A percentile compares a stretch with the other conserved stretches of the same genome.
Evolutionary conservation across 2,113 vertebrate genomes (phyloP).

Genomic region (Serinus canaria): DNA sequence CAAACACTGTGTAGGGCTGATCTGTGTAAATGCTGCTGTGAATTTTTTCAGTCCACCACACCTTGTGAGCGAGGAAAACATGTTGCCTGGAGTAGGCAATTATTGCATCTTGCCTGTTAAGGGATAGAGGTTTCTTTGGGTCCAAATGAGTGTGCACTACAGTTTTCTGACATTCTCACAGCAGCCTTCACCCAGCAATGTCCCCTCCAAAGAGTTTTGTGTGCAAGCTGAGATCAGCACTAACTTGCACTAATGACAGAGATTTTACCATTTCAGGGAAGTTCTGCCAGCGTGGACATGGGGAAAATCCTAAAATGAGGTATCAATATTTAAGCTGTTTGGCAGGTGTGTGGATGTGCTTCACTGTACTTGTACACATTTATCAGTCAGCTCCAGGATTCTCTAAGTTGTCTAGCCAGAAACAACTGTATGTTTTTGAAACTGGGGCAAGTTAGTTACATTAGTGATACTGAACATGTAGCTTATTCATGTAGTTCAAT

Average conservation of each 20-base stretch:
- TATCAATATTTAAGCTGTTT: neutral
- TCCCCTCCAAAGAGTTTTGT: neutral
- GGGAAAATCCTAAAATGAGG: neutral
- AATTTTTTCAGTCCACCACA: neutral
- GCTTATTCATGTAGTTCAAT: neutral
- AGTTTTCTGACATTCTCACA: neutral
- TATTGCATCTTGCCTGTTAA: neutral
- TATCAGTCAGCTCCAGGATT: neutral
- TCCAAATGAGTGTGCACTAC: neutral
- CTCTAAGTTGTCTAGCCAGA: neutral
- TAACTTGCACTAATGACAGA: neutral
- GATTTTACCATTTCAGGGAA: neutral
- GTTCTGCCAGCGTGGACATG: neutral
- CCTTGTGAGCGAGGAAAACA: neutral
- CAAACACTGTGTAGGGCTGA: neutral
- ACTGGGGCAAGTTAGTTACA: neutral
- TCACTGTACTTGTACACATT: neutral
- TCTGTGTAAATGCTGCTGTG: neutral
- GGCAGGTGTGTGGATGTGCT: accelerated
- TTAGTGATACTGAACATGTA: neutral
- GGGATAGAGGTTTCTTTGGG: neutral
- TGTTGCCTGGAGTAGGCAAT: neutral
- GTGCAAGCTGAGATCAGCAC: neutral
- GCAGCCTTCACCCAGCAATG: neutral
- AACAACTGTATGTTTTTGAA: neutral